Percentiles rank a stretch among this genome's conserved stretches.
Conservation (phyloP, 2,797 vertebrate genomes). For the Typhlichthys subterraneus region DNA sequence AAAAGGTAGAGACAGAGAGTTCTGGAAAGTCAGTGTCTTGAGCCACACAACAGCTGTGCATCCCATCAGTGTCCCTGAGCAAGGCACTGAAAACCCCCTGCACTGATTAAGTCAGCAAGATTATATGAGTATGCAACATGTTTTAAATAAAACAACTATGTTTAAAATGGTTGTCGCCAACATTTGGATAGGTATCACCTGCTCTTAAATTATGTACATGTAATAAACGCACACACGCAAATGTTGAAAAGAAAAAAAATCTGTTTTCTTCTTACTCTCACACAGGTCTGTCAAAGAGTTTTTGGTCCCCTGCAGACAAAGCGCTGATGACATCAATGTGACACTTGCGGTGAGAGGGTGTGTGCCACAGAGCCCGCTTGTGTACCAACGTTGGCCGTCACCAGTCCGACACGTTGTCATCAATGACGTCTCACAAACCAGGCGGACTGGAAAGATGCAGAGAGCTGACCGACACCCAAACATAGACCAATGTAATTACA, state of each 20-base stretch:
- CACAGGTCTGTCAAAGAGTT: neutral
- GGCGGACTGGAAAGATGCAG: conserved; percentile 27
- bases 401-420: conserved; percentile 41
- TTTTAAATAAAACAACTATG: no score
- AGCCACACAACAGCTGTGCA: neutral
- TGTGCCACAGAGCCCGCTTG: neutral
- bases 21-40: neutral
- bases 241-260: neutral
- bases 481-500: conserved; percentile 6
- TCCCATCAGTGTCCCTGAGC: conserved; percentile 1
- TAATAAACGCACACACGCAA: no score
- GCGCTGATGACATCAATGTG: conserved; percentile 52
- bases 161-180: no score
- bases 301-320: conserved; percentile 40
- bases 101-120: no score
- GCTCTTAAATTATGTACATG: no score
- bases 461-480: neutral
- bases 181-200: no score
- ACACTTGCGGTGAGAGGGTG: conserved; percentile 36
- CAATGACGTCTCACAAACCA: conserved; percentile 10
- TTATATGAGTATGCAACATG: no score
- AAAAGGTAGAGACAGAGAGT: no score
- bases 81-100: neutral
- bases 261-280: no score
- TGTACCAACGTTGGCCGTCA: conserved; percentile 13